Conservation (phyloP, 2,113 vertebrate species). For the Ptychochromis oligacanthus region DNA sequence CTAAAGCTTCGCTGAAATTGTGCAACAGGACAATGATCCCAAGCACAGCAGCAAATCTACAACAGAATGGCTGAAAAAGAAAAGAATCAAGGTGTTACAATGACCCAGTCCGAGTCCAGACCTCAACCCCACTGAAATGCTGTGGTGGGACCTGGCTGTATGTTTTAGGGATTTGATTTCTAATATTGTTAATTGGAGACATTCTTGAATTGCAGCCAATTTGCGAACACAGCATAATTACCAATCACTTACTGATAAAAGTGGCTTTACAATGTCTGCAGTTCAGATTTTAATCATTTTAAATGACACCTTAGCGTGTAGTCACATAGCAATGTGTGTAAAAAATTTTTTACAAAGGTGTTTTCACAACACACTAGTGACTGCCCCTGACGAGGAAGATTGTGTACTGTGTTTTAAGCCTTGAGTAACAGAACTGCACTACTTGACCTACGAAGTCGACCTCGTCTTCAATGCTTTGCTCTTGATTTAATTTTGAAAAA, state of each 20-base stretch:
- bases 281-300: not conserved
- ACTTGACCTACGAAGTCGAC: conserved; percentile 26
- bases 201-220: not conserved
- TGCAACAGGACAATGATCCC: not conserved
- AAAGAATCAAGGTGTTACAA: not conserved
- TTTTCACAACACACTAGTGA: not conserved
- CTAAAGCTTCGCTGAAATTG: not conserved
- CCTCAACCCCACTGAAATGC: not conserved
- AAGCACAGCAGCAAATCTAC: not conserved
- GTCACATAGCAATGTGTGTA: not conserved
- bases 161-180: not conserved
- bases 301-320: conserved; percentile 2
- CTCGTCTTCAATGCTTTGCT: not conserved
- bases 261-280: not conserved
- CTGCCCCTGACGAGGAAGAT: not conserved
- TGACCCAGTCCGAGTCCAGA: not conserved
- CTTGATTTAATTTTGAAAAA: conserved; percentile 15
- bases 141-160: not conserved
- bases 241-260: not conserved
- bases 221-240: not conserved
- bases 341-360: not conserved
- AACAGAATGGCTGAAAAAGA: not conserved
- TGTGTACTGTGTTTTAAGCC: not conserved
- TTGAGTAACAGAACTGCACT: not conserved
- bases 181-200: conserved; percentile 6